Base-by-base conservation (phyloP, 1,140 invertebrate species). In the Pseudomyrmex cubaensis region DNA sequence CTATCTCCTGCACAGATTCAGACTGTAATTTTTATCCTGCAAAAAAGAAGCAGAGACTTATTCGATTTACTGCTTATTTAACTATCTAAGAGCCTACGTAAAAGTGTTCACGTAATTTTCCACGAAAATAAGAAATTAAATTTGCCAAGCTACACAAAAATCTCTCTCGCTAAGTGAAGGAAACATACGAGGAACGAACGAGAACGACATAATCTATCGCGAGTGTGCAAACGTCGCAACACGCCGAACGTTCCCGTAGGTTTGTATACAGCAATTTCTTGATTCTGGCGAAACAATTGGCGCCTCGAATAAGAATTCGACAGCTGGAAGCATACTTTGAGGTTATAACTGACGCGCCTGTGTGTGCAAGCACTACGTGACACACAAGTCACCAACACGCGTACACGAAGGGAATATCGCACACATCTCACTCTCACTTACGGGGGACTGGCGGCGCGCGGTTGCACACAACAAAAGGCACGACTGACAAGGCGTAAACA, bases 401-500 rank as follows among this genome's bases (percentile, higher is more conserved):
- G 76, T 72, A 75, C 67, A 69, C 63, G 78, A 46, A 61, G 59
- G 46, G 46, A 76, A 35, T 35, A 35, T 63, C 83, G 75, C 61
- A 82, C 82, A 87, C 74, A 84, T 73, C 67, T 85, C 82, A 82
- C 73, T 88, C 83, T 84, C 87, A 85, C 89, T 83, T 75, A 87
- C 77, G 69, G 73, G 70, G 75, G 83, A 82, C 72, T 88, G 89
- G 90, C 89, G 88, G 91, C 92, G 91, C 92, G 90, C 92, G 90
- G 87, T 88, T 90, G 86, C 89, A 91, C 90, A 92, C 92, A 92
- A 92, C 91, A 92, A 91, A 92, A 92, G 72, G 90, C 89, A 85
- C 90, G 89, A 92, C 91, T 93, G 93, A 93, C 92, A 93, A 93
- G 93, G 91, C 91, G 93, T 93, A 93, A 93, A 93, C 93, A 93